Percentiles rank a stretch among this genome's conserved stretches.
phyloP scores from a whole-genome alignment of 1,140 invertebrate genomes.

The Nautilus pompilius region DNA sequence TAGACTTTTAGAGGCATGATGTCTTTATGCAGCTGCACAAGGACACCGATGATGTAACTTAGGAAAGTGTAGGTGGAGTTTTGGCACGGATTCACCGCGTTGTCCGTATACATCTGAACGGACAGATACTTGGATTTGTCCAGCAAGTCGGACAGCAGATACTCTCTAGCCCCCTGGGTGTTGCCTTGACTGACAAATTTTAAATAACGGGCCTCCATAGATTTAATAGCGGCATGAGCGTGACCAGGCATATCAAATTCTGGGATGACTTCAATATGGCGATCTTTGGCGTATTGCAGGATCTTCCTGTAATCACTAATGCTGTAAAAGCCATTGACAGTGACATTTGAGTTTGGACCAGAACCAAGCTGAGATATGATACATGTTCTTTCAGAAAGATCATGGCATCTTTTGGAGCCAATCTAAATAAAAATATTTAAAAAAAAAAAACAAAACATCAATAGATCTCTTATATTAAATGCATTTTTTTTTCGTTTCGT shows the following conservation, averaged over 20 bases:
- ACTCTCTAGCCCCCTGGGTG: slow-evolving; percentile 17
- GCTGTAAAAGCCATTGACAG: slow-evolving; percentile 32
- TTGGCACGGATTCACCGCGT: slow-evolving; percentile 49
- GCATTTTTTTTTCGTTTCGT: too few relatives aligned
- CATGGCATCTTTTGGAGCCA: slow-evolving; percentile 36
- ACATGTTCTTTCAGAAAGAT: slow-evolving; percentile 26
- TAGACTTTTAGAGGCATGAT: slow-evolving; percentile 34
- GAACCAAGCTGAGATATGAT: slow-evolving; percentile 42
- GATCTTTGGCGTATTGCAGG: slow-evolving; percentile 24
- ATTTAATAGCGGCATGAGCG: slow-evolving; percentile 36
- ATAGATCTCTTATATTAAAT: too few relatives aligned
- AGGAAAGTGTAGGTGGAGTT: slow-evolving; percentile 37
- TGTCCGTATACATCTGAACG: slow-evolving; percentile 44
- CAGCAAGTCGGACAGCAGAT: slow-evolving; percentile 30
- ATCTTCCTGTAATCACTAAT: slow-evolving; percentile 38
- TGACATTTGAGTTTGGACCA: slow-evolving; percentile 23
- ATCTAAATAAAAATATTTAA: slow-evolving; percentile 32
- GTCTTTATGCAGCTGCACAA: slow-evolving; percentile 27
- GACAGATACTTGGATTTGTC: slow-evolving; percentile 41
- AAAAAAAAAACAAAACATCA: too few relatives aligned
- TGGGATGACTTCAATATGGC: slow-evolving; percentile 46
- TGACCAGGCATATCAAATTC: slow-evolving; percentile 52
- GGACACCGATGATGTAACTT: slow-evolving; percentile 21
- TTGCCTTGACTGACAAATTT: slow-evolving; percentile 17
- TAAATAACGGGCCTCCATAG: slow-evolving; percentile 29